Evolutionary conservation across 2,797 vertebrate genomes (phyloP), one percentile per base, ranked within the genome.

Genomic region (Micromesistius poutassou): DNA sequence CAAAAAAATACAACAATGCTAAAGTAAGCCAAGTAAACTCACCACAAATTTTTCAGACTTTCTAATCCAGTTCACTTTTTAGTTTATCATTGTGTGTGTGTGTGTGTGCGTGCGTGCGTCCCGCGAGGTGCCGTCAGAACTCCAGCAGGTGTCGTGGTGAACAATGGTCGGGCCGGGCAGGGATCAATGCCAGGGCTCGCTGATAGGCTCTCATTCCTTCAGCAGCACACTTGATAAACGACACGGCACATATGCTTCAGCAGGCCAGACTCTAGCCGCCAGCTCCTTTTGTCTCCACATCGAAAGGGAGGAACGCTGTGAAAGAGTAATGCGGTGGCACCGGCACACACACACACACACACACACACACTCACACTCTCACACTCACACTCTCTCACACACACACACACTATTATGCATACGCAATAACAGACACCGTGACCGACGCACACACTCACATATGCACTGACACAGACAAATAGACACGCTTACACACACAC

Each of bases 141-240:
- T 94, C 94, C 91, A 93, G 89, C 93, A 94, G 94, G 93, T 95
- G 95, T 91, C 92, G 89, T 92, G 94, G 94, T 95, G 95, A 97
- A 97, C 96, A 97, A 97, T 97, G 94, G 95, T 92, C 88, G 85
- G 91, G 91, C 93, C 55, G 8, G 55, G 93, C 91, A 89, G 92
- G 87, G 95, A 97, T 97, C 96, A 95, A 97, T 97, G 96, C 94
- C 92, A 96, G 95, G n/a, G 95, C 96, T 94, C n/a, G 94, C 96
- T 97, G 96, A 97, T 96, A 95, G 95, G 93, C 94, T 94, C 96
- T 96, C 96, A 95, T 95, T 97, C 96, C 94, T 90, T 93, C 94
- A 95, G 92, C 92, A 94, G 95, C 95, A 94, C 95, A 95, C 93
- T 92, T 97, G 96, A 98, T 97, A 96, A 97, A 98, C 97, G 95